Conservation (phyloP, 2,797 vertebrate genomes). For the Semotilus atromaculatus region DNA sequence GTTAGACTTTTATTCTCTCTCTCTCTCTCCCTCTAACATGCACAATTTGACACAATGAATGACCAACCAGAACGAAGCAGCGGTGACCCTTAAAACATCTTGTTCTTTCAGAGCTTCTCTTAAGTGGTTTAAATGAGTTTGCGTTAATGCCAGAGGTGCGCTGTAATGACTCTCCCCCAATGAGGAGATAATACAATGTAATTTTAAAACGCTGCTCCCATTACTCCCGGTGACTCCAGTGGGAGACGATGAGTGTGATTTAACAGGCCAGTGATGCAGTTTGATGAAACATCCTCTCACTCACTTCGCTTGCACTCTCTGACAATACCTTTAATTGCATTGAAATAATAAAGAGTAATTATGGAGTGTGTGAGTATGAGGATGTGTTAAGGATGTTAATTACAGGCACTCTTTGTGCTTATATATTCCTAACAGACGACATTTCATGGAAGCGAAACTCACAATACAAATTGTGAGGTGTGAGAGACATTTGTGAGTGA, state of each 20-base stretch:
- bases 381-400: background rate
- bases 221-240: background rate
- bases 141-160: background rate
- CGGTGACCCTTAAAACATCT: background rate
- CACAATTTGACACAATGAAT: background rate
- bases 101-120: background rate
- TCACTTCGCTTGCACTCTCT: background rate
- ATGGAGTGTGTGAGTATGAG: background rate
- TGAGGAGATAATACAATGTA: conserved; percentile 14
- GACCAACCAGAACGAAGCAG: background rate
- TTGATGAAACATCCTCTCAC: background rate
- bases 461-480: background rate
- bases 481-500: too few species aligned
- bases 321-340: conserved; percentile 26
- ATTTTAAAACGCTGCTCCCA: conserved; percentile 3
- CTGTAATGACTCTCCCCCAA: background rate
- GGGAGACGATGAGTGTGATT: background rate
- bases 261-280: conserved; percentile 4
- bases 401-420: background rate
- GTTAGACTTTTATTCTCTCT: too few species aligned
- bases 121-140: conserved; percentile 3
- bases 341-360: conserved; percentile 27
- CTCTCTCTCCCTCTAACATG: background rate
- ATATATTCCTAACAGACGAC: background rate
- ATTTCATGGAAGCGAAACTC: background rate